phyloP scores from a whole-genome alignment of 2,113 vertebrate genomes.

The Nestor notabilis region DNA sequence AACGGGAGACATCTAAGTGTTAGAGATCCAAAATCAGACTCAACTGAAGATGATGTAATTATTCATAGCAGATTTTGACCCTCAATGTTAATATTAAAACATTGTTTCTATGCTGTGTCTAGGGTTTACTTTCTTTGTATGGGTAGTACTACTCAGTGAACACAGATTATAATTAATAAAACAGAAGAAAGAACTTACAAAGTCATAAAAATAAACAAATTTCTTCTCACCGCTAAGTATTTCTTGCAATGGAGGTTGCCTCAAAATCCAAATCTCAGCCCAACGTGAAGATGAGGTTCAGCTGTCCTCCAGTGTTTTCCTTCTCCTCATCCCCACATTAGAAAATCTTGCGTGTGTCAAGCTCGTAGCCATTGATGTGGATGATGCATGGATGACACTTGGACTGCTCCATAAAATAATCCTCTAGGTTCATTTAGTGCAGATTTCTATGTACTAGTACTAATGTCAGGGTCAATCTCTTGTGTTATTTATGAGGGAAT shows the following conservation, averaged over 20 bases:
- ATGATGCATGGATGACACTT: not conserved
- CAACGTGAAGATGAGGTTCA: accelerated
- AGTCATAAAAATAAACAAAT: not conserved
- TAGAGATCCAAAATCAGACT: not conserved
- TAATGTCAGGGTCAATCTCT: not conserved
- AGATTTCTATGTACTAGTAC: not conserved
- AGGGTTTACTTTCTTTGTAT: not conserved
- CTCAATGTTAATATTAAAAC: not conserved
- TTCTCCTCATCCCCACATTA: not conserved
- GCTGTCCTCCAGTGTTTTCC: not conserved
- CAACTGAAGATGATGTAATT: not conserved
- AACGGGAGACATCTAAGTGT: not conserved
- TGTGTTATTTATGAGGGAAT: not conserved
- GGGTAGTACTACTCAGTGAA: not conserved
- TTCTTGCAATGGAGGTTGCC: not conserved
- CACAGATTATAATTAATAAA: not conserved
- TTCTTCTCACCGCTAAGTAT: not conserved
- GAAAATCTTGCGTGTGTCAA: not conserved
- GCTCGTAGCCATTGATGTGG: not conserved
- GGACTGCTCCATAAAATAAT: not conserved
- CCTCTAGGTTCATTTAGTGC: not conserved
- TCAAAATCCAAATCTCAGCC: not conserved
- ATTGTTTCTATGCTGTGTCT: not conserved
- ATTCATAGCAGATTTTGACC: not conserved
- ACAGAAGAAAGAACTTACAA: not conserved